phyloP scores from a whole-genome alignment of 2,113 vertebrate species.

The Brachyistius frenatus region DNA sequence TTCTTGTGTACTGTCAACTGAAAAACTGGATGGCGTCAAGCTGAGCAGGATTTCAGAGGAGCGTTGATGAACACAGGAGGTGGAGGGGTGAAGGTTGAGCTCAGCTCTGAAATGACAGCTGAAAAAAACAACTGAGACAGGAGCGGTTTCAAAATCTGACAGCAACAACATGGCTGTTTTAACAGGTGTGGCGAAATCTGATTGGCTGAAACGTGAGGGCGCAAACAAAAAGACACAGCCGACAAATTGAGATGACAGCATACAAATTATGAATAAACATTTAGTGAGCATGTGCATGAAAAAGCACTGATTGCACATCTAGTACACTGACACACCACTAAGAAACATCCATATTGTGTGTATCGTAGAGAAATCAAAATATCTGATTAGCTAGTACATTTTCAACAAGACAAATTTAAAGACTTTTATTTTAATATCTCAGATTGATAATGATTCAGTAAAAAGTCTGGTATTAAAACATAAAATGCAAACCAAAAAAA shows the following conservation, averaged over 20 bases:
- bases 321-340: not conserved
- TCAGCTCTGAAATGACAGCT: conserved; percentile 54
- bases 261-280: conserved; percentile 29
- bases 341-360: not conserved
- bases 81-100: conserved; percentile 26
- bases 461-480: too few species aligned
- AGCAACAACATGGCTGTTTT: conserved; percentile 54
- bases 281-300: conserved; percentile 11
- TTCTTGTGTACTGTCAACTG: not conserved
- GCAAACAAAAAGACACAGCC: conserved; percentile 25
- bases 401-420: not conserved
- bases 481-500: too few species aligned
- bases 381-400: not conserved
- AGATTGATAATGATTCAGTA: too few species aligned
- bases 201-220: conserved; percentile 21
- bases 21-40: conserved; percentile 25
- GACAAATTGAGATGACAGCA: conserved; percentile 50
- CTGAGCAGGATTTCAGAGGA: conserved; percentile 23
- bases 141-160: conserved; percentile 47
- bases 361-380: not conserved
- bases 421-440: too few species aligned
- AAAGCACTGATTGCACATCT: conserved; percentile 14
- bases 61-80: conserved; percentile 22
- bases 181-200: conserved; percentile 59
- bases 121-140: conserved; percentile 51